Evolutionary conservation across 2,113 vertebrate genomes (phyloP), one percentile per base, ranked within the genome.

Genomic region (Variabilichromis moorii): DNA sequence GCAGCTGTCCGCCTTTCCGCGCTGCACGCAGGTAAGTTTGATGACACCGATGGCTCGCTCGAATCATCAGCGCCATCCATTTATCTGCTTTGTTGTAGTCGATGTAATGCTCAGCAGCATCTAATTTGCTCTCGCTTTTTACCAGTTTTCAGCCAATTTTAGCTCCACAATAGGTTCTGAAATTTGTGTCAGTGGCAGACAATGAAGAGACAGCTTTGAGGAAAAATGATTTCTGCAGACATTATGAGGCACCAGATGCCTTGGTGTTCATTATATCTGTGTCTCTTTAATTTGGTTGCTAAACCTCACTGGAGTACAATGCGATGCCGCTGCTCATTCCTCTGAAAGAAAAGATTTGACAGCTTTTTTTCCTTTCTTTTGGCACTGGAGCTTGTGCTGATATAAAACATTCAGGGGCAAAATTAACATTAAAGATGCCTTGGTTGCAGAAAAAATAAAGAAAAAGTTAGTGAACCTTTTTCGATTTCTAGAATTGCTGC

Each of bases 151-250:
- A 71, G 55, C 82, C 84, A 81, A 71, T 92, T 92, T 92, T 68
- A 24, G 81, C 89, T 71, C 61, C 21, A 93, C 90, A 95, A 94
- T 91, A 53, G 91, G 88, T 66, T 81, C 42, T 42, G 42, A 81
- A 84, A 88, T 89, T 78, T 87, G 66, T 84, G 90, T 91, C 91
- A 83, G 76, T 13, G 14, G 84, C 85, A 88, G 92, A 94, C 90
- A 92, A 94, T 90, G 85, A 86, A 28, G 81, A 91, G 80, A 78
- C 81, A 31, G 91, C 90, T 92, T 90, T 91, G 90, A 91, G 84
- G 73, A 66, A 53, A 89, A 91, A 86, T 78, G 28, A 90, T 91
- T 94, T 89, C 83, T 87, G 16, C 86, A 84, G 80, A 93, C 68
- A 81, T 91, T 90, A 89, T 92, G 86, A 87, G 21, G 73, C 50